Evolutionary conservation across 2,888 invertebrate species (phyloP).

Genomic region (Eristalinus sepulchralis): DNA sequence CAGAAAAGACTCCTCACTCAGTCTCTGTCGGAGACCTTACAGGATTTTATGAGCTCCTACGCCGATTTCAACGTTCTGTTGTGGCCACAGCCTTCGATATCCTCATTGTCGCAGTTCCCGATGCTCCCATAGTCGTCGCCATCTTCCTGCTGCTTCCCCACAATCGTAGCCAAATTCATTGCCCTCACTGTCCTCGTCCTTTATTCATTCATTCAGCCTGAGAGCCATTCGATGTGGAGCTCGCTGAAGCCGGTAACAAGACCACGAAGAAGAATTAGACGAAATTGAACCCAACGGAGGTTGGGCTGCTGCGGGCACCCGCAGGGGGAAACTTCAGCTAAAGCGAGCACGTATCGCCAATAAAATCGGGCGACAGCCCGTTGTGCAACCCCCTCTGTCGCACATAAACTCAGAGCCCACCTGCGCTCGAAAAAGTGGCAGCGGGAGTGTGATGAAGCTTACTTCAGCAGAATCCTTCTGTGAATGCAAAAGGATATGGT

Average conservation of each 20-base stretch:
- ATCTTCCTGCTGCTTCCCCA: not conserved
- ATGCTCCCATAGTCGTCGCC: conserved; percentile 16
- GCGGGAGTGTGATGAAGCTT: conserved; percentile 16
- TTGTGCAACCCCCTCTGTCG: not conserved
- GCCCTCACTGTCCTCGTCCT: conserved; percentile 29
- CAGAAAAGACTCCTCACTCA: not conserved
- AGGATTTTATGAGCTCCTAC: conserved; percentile 45
- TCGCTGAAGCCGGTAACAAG: conserved; percentile 41
- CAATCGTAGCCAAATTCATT: too few species aligned
- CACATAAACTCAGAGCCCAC: conserved; percentile 37
- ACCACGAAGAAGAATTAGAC: conserved; percentile 48
- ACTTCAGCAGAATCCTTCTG: conserved; percentile 54
- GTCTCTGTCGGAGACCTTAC: not conserved
- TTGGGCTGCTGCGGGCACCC: not conserved
- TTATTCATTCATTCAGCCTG: conserved; percentile 43
- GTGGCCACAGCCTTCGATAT: too few species aligned
- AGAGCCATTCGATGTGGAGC: conserved; percentile 10
- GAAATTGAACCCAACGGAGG: conserved; percentile 52
- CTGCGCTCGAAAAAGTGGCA: conserved; percentile 36
- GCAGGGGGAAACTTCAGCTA: not conserved
- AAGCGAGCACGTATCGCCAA: conserved; percentile 65
- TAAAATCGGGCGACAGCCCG: conserved; percentile 57
- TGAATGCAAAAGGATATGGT: conserved; percentile 41
- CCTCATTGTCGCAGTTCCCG: not conserved
- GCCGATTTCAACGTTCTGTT: not conserved